A percentile compares a stretch with the other conserved stretches of the same genome.
These are phyloP conservation scores for Meta bourneti DNA, from an alignment of 2,888 invertebrate species.

Conservation along the genomic window DNA sequence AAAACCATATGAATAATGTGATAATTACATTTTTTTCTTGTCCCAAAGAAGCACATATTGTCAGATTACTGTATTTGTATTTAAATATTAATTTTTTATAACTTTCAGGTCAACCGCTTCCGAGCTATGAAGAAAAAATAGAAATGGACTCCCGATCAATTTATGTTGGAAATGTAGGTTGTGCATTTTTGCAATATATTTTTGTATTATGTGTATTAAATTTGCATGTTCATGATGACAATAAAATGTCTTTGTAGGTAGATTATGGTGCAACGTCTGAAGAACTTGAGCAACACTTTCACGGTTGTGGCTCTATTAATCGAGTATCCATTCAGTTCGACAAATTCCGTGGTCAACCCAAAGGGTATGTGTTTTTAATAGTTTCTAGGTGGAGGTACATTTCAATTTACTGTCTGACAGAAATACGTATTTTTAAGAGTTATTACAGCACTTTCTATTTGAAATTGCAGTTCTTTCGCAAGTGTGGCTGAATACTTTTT, in stretches of 20 bases:
- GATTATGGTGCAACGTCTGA: slow-evolving; percentile 99
- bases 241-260: slow-evolving; percentile 69
- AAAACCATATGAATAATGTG: no score
- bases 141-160: slow-evolving; percentile 95
- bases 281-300: slow-evolving; percentile 98
- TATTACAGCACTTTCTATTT: not conserved
- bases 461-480: not conserved
- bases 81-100: no score
- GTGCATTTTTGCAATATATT: not conserved
- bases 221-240: not conserved
- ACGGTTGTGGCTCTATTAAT: slow-evolving; percentile 99
- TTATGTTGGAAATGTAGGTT: slow-evolving; percentile 82
- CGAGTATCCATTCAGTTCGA: slow-evolving; percentile 99
- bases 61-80: no score
- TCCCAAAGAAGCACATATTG: no score
- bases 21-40: no score
- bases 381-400: not conserved
- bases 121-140: slow-evolving; percentile 91
- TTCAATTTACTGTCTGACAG: not conserved
- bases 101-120: no score
- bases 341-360: slow-evolving; percentile 99
- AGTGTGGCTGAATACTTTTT: not conserved
- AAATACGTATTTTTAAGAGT: not conserved
- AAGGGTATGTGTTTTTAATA: slow-evolving; percentile 84
- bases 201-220: not conserved